A percentile compares a stretch with the other conserved stretches of the same genome.
Conservation (phyloP, 1,140 invertebrate species). For the Aphaenogaster floridana region DNA sequence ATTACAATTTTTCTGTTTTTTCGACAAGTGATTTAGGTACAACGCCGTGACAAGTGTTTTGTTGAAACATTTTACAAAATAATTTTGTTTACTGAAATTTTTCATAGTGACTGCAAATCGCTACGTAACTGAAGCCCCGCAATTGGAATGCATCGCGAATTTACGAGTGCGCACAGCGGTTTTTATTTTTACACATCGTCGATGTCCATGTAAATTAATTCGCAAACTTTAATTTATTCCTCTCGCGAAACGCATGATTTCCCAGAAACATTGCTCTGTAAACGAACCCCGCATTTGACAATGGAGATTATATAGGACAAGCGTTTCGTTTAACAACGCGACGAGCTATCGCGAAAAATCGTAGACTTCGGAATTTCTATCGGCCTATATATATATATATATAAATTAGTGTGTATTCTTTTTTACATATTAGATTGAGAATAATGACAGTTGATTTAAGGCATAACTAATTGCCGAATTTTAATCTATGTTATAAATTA, state of each 20-base stretch:
- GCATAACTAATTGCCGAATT: neutral
- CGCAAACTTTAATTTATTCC: slow-evolving; percentile 67
- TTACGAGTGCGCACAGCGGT: slow-evolving; percentile 36
- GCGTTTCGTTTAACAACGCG: neutral
- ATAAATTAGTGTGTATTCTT: neutral
- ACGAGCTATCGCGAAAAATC: neutral
- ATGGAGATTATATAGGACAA: neutral
- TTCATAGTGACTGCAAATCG: slow-evolving; percentile 64
- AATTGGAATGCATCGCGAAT: slow-evolving; percentile 53
- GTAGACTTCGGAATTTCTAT: slow-evolving; percentile 2
- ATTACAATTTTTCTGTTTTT: slow-evolving; percentile 31
- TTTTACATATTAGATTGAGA: neutral
- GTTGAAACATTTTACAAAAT: slow-evolving; percentile 41
- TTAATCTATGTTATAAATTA: neutral
- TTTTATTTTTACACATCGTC: slow-evolving; percentile 51
- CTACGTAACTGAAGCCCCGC: slow-evolving; percentile 42
- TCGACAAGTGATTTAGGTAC: neutral
- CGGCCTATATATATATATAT: neutral
- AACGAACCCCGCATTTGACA: slow-evolving; percentile 39
- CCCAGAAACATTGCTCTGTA: slow-evolving; percentile 17
- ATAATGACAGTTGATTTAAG: neutral
- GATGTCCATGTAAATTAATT: slow-evolving; percentile 56
- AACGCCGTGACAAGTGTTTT: slow-evolving; percentile 29
- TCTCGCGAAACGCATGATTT: neutral
- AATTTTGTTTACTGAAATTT: slow-evolving; percentile 41